Base-by-base conservation (phyloP, 1,140 invertebrate species). In the Centruroides vittatus region DNA sequence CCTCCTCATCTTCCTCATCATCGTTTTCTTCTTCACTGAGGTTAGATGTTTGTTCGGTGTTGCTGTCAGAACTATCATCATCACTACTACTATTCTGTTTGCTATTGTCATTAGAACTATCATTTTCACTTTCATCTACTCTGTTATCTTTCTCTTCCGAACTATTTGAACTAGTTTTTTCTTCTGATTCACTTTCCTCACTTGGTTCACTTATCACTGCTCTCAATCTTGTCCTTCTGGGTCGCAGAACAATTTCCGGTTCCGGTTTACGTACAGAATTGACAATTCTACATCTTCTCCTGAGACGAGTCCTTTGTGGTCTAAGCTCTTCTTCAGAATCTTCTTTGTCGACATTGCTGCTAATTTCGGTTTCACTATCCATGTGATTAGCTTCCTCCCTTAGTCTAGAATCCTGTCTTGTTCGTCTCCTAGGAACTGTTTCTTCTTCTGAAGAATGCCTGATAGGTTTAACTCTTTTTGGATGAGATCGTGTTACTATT, bases 41-140 rank as follows among this genome's bases (percentile, higher is more conserved):
- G 8, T 41, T 41, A 41, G 41, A 41, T 3, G 41, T 41, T 41
- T 41, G 41, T 41, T 41, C 41, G 0, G 41, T 41, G 41, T 41
- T 41, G 8, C 41, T 41, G 41, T 41, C 41, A 6, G 41, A 41
- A 8, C 41, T 41, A 8, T 59, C 36, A 59, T 59, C 35, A 47
- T 53, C 54, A 47, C 35, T 55, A 36, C 41, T 54, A 3, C 49
- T 54, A 7, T 60, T 53, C 4, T 63, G 72, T n/a, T 71, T 71
- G 66, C 73, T 76, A 55, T 71, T 74, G 8, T 76, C 75, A 66
- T 69, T 72, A 13, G 74, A 58, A 60, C 67, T 64, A 7, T 47
- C 59, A 62, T 51, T 63, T 35, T 63, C 60, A 35, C 58, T 60
- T 34, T 57, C 58, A 36, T 61, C 57, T 11, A 61, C 54, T 4